A percentile compares a stretch with the other conserved stretches of the same genome.
These are phyloP conservation scores for Enteromius fasciolatus DNA, from an alignment of 2,797 vertebrate species.

Conservation along the genomic window DNA sequence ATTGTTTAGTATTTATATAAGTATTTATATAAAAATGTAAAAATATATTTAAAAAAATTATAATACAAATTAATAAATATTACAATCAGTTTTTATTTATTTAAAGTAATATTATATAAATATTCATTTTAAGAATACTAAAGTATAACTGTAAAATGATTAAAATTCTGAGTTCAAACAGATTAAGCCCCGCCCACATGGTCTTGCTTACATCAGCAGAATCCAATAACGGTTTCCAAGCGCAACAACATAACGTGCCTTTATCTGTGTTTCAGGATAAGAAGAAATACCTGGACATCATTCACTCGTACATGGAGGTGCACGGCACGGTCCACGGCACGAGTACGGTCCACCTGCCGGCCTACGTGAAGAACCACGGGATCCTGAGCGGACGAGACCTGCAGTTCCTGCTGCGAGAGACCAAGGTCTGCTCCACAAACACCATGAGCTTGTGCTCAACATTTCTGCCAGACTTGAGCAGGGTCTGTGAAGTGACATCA, in stretches of 20 bases:
- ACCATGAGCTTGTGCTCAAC: background rate
- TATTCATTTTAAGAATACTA: too few relatives aligned
- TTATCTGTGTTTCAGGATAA: constrained; percentile 82
- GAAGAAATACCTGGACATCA: constrained; percentile 91
- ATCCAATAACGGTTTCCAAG: background rate
- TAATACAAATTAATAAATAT: background rate
- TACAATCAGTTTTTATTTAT: background rate
- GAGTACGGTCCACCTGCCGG: constrained; percentile 90
- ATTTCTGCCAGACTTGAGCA: background rate
- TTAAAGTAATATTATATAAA: background rate
- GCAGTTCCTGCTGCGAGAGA: constrained; percentile 95
- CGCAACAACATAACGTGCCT: background rate
- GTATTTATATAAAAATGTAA: background rate
- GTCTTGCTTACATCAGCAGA: constrained; percentile 3
- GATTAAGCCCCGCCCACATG: background rate
- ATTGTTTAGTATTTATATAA: too few relatives aligned
- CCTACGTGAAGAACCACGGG: constrained; percentile 95
- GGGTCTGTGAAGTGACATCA: background rate
- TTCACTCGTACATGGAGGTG: constrained; percentile 95
- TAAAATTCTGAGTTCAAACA: background rate
- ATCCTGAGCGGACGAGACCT: constrained; percentile 96
- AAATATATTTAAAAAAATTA: background rate
- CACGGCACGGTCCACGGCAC: constrained; percentile 95
- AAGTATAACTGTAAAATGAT: background rate
- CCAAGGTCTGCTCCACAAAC: constrained; percentile 80